Evolutionary conservation across 1,140 invertebrate species (phyloP), one percentile per base, ranked within the genome.

Genomic region (Drosophila sp.): DNA sequence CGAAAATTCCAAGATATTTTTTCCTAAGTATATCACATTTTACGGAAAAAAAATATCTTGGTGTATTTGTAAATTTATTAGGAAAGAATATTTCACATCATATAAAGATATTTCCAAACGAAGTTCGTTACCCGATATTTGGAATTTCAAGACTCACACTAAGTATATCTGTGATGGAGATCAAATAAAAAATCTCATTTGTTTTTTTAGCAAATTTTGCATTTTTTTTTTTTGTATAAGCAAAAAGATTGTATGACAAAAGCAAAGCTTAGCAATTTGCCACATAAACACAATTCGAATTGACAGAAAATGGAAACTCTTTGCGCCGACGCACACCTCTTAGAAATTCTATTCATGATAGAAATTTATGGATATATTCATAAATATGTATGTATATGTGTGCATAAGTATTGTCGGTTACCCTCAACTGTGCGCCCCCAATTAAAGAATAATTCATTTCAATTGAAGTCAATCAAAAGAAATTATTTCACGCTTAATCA

Each of bases 391-490:
- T 50, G 44, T 47, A 25, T 50, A 25, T 50, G 44, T 38, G 7
- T 38, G 35, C 11, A 10, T 38, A 10, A 11, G 10, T 50, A 50
- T 74, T 58, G 50, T 63, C 29, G 58, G 73, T 44, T 73, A 58
- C 73, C 17, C 17, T 17, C 73, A 27, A 69, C 76, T 54, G 80
- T 72, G 83, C 72, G 60, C 62, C 63, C 63, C 83, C 83, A 87
- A 87, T 87, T 87, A 89, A 89, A 80, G 79, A 89, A 87, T 89
- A 87, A 87, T 87, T 87, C 83, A 87, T 87, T 87, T 87, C 84
- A 87, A 87, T 87, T 87, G 83, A 89, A 87, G 83, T 87, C 83
- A 87, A 87, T 87, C 83, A 87, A 87, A 89, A 89, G 84, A 72
- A 87, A 87, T 87, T 83, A 87, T 87, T 87, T 87, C 84, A 87